Evolutionary conservation across 2,797 vertebrate genomes (phyloP).

Genomic region (Thripadectes ignobilis): DNA sequence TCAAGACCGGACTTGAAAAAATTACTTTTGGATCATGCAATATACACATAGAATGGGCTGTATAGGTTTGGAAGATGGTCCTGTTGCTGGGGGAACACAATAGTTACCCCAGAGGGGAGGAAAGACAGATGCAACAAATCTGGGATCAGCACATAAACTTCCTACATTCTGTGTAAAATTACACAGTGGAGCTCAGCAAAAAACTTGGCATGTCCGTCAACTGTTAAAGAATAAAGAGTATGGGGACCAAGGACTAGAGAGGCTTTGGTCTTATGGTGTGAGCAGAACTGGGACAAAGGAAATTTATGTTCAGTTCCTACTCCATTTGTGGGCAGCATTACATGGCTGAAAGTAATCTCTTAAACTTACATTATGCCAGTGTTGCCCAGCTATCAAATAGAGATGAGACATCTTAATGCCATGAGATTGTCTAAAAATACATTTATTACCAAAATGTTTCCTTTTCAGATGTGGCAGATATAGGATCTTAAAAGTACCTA

Average conservation of each 20-base stretch:
- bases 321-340: background rate
- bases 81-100: fast-evolving
- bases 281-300: background rate
- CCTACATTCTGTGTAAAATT: background rate
- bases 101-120: background rate
- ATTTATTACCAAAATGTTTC: background rate
- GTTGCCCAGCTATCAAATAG: background rate
- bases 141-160: background rate
- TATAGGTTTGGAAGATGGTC: background rate
- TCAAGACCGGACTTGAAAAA: background rate
- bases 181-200: background rate
- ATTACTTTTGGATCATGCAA: background rate
- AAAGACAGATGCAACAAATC: background rate
- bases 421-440: background rate
- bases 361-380: background rate
- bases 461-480: background rate
- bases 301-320: background rate
- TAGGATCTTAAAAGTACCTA: background rate
- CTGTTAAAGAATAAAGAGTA: background rate
- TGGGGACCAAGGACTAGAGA: background rate
- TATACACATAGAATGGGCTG: background rate
- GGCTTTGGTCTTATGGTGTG: background rate
- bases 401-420: background rate
- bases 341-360: background rate
- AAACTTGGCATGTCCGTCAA: background rate